Evolutionary conservation across 2,888 invertebrate genomes (phyloP).

Genomic region (Mesorhabditis sp.): DNA sequence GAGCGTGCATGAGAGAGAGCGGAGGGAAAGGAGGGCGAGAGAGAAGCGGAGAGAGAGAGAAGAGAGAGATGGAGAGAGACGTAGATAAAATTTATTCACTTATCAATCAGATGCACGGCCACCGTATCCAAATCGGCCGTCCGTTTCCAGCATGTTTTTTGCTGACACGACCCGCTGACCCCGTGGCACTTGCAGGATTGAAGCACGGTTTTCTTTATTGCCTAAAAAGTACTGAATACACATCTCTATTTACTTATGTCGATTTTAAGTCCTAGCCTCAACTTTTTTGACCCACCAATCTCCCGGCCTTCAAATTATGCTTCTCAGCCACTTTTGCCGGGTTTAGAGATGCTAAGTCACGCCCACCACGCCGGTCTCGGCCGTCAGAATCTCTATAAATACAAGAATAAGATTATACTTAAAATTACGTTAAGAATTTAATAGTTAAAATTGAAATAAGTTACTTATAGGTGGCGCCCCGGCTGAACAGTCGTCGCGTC

Average conservation of each 20-base stretch:
- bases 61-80: too few relatives aligned
- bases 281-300: conserved; percentile 38
- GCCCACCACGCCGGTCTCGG: conserved; percentile 11
- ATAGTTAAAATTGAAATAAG: background rate
- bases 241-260: conserved; percentile 3
- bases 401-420: too few relatives aligned
- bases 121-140: conserved; percentile 80
- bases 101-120: conserved; percentile 78
- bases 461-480: background rate
- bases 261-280: background rate
- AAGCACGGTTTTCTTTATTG: conserved; percentile 55
- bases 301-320: conserved; percentile 57
- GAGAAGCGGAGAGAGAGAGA: too few relatives aligned
- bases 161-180: conserved; percentile 88
- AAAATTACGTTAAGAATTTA: background rate
- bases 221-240: conserved; percentile 32
- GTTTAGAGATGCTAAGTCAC: conserved; percentile 25
- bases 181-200: conserved; percentile 85
- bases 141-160: conserved; percentile 95
- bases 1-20: too few relatives aligned
- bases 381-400: too few relatives aligned
- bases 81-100: conserved; percentile 75
- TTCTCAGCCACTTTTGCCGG: conserved; percentile 48
- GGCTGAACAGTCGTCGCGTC: background rate
- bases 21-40: too few relatives aligned